Percentiles rank a stretch among this genome's conserved stretches.
These are phyloP conservation scores for Melinaea menophilus DNA, from an alignment of 2,888 invertebrate genomes.

Conservation along the genomic window DNA sequence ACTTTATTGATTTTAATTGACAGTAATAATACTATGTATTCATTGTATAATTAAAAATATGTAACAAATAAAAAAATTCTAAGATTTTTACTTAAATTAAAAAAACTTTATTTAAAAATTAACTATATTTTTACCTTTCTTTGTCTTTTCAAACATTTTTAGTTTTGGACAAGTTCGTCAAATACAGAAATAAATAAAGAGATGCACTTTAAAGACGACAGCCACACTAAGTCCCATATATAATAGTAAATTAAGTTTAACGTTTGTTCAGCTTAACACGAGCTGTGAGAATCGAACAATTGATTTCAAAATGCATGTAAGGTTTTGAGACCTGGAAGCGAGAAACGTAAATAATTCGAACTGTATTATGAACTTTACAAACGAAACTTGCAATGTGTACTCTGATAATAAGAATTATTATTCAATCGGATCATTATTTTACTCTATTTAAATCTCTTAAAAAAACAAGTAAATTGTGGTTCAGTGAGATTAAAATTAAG, in stretches of 20 bases:
- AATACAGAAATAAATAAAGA: neutral
- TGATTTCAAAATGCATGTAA: constrained; percentile 17
- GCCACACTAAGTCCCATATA: constrained; percentile 17
- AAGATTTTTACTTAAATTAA: no score
- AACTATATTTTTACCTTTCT: neutral
- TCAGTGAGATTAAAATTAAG: no score
- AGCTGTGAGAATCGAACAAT: constrained; percentile 11
- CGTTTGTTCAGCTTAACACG: constrained; percentile 16
- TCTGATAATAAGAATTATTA: no score
- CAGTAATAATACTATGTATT: no score
- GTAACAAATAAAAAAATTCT: no score
- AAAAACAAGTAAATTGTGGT: no score
- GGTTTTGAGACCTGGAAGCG: neutral
- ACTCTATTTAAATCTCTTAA: no score
- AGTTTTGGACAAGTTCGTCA: neutral
- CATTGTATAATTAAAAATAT: no score
- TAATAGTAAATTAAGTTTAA: constrained; percentile 24
- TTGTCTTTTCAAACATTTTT: neutral
- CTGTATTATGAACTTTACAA: no score
- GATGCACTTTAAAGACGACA: neutral
- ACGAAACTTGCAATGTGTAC: no score
- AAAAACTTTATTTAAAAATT: no score
- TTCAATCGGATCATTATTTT: no score
- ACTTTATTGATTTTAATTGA: neutral
- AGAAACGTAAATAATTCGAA: neutral